Percentiles rank a stretch among this genome's conserved stretches.
Conservation (phyloP, 2,797 vertebrate species). For the Euphonia xanthogaster region DNA sequence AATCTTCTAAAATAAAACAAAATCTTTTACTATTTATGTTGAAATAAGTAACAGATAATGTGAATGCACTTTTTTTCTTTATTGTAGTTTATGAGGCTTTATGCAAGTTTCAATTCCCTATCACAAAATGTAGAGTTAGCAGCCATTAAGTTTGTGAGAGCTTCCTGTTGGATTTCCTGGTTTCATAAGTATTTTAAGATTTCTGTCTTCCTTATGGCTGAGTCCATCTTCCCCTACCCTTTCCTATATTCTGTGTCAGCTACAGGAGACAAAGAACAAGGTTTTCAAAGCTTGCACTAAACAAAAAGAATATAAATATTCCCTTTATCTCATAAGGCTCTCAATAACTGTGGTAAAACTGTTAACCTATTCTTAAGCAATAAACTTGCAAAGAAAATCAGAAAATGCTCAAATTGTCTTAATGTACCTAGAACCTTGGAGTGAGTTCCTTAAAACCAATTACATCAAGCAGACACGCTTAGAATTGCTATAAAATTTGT, state of each 20-base stretch:
- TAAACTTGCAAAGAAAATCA: neutral
- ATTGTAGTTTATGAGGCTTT: neutral
- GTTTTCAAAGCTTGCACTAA: neutral
- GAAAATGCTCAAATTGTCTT: neutral
- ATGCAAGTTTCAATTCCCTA: neutral
- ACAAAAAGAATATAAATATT: neutral
- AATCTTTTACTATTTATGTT: neutral
- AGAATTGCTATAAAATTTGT: neutral
- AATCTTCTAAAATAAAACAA: neutral
- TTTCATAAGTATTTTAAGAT: neutral
- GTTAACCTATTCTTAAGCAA: neutral
- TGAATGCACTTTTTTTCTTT: neutral
- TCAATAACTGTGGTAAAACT: neutral
- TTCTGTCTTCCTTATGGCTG: neutral
- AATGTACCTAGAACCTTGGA: neutral
- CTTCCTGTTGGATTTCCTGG: neutral
- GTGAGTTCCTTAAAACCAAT: neutral
- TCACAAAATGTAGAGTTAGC: neutral
- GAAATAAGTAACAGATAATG: neutral
- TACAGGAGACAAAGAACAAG: neutral
- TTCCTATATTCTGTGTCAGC: neutral
- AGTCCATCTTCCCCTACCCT: neutral
- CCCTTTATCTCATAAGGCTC: neutral
- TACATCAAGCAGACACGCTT: neutral
- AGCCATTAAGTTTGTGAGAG: neutral